Evolutionary conservation across 2,113 vertebrate species (phyloP), one percentile per base, ranked within the genome.

Genomic region (Amphiprion percula): DNA sequence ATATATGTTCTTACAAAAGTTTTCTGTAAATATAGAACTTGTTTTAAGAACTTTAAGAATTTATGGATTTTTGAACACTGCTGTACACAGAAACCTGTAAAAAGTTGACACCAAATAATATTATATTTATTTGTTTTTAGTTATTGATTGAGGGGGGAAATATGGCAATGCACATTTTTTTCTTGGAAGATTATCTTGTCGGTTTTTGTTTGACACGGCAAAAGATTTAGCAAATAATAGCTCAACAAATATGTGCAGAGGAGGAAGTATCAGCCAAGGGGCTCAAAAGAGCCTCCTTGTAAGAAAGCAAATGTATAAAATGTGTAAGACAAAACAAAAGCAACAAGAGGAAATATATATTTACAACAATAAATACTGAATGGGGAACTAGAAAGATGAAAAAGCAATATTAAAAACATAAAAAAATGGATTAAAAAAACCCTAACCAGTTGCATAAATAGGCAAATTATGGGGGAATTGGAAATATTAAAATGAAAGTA

Each of bases 41-140:
- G 12, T 74, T 63, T 39, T 50, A 12, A 54, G 19, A 76, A 66
- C 24, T 49, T 56, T 81, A 17, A 58, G n/a, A 63, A 47, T 24
- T 7, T 62, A 3, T 68, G 33, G 7, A 68, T 14, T 41, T 59
- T 69, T 44, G 19, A 33, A n/a, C 4, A 44, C n/a, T 50, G 24
- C 4, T n/a, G 47, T 19, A 53, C 23, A 47, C 4, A 28, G n/a
- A 59, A 46, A 77, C 3, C 16, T n/a, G 49, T 44, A 23, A 39
- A 50, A 52, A 63, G 24, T 50, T 50, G 3, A 65, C 23, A 41
- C 2, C 30, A 37, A 65, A 59, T 33, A 54, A 54, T 71, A 8
- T 24, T 54, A 21, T 26, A 26, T 26, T 24, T 70, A 5, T 2
- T 1, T 17, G 14, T 33, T 59, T 24, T 15, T 10, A 9, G 28